These are phyloP conservation scores for Tenthredo notha DNA, from an alignment of 2,888 invertebrate genomes.

Conservation along the genomic window DNA sequence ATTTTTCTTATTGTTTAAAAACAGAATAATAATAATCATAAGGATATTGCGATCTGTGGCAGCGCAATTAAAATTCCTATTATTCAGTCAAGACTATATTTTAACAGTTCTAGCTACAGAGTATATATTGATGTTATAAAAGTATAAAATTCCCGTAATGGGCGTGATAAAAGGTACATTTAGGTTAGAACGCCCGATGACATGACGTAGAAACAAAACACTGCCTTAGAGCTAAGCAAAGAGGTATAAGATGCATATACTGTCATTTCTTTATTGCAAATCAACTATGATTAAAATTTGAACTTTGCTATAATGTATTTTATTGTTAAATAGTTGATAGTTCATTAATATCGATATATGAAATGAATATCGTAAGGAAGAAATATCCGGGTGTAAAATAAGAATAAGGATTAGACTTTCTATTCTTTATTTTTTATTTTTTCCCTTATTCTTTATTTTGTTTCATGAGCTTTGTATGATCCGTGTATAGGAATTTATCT, in stretches of 20 bases:
- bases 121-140: background rate
- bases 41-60: background rate
- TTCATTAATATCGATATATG: background rate
- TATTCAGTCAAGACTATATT: background rate
- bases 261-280: background rate
- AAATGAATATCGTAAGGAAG: background rate
- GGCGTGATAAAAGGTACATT: conserved; percentile 69
- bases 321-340: background rate
- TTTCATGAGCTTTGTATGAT: background rate
- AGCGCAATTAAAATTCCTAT: background rate
- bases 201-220: conserved; percentile 49
- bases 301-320: background rate
- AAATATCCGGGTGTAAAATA: background rate
- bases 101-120: background rate
- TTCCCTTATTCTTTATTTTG: background rate
- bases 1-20: background rate
- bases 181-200: conserved; percentile 50
- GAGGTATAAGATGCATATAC: background rate
- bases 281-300: background rate
- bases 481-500: background rate
- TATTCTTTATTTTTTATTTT: background rate
- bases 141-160: conserved; percentile 70
- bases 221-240: background rate
- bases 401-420: background rate
- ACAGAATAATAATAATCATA: too few species aligned